Percentiles rank a stretch among this genome's conserved stretches.
Conservation (phyloP, 2,797 vertebrate genomes). For the Heteromormyrus szaboi region DNA sequence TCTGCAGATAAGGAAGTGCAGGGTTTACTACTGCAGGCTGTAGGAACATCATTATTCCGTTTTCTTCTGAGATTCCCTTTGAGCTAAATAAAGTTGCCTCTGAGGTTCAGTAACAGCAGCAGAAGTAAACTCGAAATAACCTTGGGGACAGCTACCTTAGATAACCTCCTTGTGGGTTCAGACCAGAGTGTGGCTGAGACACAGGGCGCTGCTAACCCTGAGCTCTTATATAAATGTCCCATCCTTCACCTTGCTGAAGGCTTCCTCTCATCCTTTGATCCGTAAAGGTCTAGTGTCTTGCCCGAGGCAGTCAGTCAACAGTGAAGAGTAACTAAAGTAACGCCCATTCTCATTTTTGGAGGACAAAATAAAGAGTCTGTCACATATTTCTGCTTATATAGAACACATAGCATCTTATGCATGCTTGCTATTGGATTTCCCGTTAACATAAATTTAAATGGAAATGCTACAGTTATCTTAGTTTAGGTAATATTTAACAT, state of each 20-base stretch:
- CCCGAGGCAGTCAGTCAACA: not conserved
- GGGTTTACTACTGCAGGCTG: not conserved
- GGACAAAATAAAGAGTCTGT: not conserved
- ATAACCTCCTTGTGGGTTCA: not conserved
- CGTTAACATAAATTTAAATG: not conserved
- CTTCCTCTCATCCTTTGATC: not conserved
- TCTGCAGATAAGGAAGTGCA: not conserved
- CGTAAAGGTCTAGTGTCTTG: not conserved
- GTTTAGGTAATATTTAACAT: not conserved
- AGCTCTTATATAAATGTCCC: not conserved
- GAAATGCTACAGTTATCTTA: not conserved
- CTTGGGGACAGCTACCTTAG: not conserved
- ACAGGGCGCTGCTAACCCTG: not conserved
- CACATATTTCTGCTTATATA: not conserved
- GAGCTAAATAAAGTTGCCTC: not conserved
- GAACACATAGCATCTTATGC: not conserved
- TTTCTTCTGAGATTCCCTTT: not conserved
- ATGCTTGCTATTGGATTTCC: not conserved
- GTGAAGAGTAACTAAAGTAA: not conserved
- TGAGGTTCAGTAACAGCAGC: not conserved
- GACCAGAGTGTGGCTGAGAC: not conserved
- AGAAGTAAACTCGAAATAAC: not conserved
- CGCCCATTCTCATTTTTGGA: not conserved
- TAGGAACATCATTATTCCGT: not conserved
- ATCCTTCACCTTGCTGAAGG: not conserved